Base-by-base conservation (phyloP, 2,797 vertebrate genomes). In the Poecilia picta region DNA sequence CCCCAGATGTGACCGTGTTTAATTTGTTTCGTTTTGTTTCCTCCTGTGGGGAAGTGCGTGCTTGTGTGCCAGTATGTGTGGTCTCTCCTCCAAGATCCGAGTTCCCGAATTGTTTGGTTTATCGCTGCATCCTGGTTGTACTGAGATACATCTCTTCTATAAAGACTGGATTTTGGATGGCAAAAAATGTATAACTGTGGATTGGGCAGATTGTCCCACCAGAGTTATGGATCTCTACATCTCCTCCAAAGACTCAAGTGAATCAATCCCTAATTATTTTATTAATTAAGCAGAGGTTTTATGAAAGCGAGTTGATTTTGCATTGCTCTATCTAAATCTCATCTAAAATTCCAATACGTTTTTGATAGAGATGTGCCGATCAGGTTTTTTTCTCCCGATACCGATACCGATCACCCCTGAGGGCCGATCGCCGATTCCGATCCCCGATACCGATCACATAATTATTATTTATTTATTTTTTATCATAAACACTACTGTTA, bases 21-120 rank as follows among this genome's bases (percentile, higher is more conserved):
- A 31, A 7, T 68, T 70, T 43, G 31, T 11, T 3, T 68, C n/a
- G 1, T 31, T 8, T 2, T 73, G 43, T 39, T 59, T 62, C 66
- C 71, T 12, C n/a, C 20, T 49, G 70, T 81, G 74, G 66, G 81
- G 18, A 78, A 55, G 77, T 47, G 66, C 80, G 33, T 75, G n/a
- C 2, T 47, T 73, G 41, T 70, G 7, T 47, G 49, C 64, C 76
- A 8, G 36, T 41, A 25, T 74, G 82, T 12, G 47, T 33, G 64
- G 51, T n/a, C 57, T n/a, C 57, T 66, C 46, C 41, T 72, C 25
- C 33, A 51, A 83, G 28, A 79, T 33, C 10, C 13, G 39, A n/a
- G 47, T 75, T 33, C 5, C 28, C 41, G 23, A 53, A 0, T 7
- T 47, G 41, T 74, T 43, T 62, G 28, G 68, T 46, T 73, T 73